These are phyloP conservation scores for Halocaridina rubra DNA, from an alignment of 2,888 invertebrate genomes.

Conservation along the genomic window DNA sequence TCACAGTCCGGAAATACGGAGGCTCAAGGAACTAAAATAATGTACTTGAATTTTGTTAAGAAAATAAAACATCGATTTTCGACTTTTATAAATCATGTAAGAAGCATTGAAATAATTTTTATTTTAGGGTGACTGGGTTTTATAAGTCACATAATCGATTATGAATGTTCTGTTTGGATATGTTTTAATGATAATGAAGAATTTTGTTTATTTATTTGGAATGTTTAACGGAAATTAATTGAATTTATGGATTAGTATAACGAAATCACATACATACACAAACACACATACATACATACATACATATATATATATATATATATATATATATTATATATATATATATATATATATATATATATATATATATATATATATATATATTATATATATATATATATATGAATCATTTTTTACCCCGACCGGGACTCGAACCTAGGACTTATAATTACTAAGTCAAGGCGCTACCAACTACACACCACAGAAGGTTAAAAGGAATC, in stretches of 20 bases:
- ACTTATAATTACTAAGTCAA: background rate
- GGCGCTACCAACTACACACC: too few relatives aligned
- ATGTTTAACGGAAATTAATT: background rate
- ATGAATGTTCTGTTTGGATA: too few relatives aligned
- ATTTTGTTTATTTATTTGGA: background rate
- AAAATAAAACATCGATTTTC: background rate
- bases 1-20: background rate
- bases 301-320: constrained; percentile 9
- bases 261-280: background rate
- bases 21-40: background rate
- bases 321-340: too few relatives aligned
- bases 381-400: background rate
- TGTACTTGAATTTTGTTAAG: background rate
- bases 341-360: constrained; percentile 6
- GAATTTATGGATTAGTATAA: background rate
- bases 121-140: background rate
- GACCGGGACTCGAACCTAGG: background rate
- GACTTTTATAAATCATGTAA: background rate
- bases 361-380: background rate
- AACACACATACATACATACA: background rate
- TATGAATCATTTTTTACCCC: background rate
- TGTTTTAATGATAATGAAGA: background rate
- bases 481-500: too few relatives aligned
- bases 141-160: too few relatives aligned
- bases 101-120: background rate